Conservation (phyloP, 2,113 vertebrate species). For the Sturnira hondurensis region DNA sequence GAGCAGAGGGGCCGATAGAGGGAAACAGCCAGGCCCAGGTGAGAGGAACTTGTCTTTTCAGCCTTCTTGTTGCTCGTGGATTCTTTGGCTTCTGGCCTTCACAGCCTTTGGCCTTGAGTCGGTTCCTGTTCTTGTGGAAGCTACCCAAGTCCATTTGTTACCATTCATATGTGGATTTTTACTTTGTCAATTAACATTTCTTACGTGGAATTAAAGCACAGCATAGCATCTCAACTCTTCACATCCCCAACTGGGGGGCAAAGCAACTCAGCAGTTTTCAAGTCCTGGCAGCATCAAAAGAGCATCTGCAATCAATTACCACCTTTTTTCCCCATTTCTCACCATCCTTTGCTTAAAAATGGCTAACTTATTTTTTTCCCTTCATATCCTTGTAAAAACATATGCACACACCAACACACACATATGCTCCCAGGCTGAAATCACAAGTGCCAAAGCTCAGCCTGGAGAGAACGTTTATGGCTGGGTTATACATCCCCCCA, state of each 20-base stretch:
- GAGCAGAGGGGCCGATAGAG: neutral
- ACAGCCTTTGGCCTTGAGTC: neutral
- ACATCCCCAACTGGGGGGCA: slow-evolving; percentile 77
- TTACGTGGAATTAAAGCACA: slow-evolving; percentile 40
- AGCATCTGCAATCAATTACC: slow-evolving; percentile 84
- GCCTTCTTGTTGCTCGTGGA: neutral
- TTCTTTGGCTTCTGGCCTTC: neutral
- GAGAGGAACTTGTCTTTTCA: neutral
- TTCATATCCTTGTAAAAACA: slow-evolving; percentile 76
- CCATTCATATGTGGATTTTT: slow-evolving; percentile 19
- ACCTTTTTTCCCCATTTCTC: slow-evolving; percentile 44
- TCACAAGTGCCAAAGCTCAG: slow-evolving; percentile 79
- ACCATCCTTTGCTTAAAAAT: slow-evolving; percentile 80
- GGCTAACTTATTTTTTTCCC: slow-evolving; percentile 59
- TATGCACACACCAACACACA: slow-evolving; percentile 67
- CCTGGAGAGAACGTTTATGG: slow-evolving; percentile 80
- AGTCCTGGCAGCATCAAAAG: slow-evolving; percentile 80
- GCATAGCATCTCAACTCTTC: slow-evolving; percentile 77
- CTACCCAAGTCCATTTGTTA: neutral
- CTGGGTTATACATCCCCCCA: slow-evolving; percentile 78
- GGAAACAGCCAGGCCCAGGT: neutral
- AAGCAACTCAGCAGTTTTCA: slow-evolving; percentile 83
- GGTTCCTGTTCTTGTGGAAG: neutral
- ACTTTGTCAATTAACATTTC: slow-evolving; percentile 46
- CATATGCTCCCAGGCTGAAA: slow-evolving; percentile 81